Evolutionary conservation across 2,113 vertebrate species (phyloP).

Genomic region (Psammodynastes pulverulentus): DNA sequence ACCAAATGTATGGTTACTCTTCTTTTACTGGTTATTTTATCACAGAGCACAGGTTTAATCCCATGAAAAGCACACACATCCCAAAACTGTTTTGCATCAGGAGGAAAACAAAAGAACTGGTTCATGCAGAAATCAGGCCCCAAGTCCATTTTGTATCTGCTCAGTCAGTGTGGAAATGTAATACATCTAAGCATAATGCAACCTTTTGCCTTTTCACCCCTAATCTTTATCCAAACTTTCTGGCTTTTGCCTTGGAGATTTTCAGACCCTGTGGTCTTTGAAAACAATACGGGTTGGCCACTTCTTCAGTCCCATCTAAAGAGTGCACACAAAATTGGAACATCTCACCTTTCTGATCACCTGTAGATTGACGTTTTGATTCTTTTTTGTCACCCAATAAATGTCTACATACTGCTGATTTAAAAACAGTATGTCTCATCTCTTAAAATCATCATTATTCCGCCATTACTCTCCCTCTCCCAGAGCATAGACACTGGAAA

Average conservation of each 20-base stretch:
- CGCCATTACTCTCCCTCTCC: background rate
- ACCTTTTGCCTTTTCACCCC: too few species aligned
- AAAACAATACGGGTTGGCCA: background rate
- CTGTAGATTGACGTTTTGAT: background rate
- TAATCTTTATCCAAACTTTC: background rate
- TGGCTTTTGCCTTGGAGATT: too few species aligned
- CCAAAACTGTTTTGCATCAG: background rate
- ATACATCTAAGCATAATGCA: background rate
- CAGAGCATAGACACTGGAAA: background rate
- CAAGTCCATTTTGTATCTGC: background rate
- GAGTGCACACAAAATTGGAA: background rate
- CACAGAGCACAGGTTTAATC: background rate
- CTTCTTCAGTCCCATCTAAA: background rate
- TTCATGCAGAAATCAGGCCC: background rate
- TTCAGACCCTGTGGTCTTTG: background rate
- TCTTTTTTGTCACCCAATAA: background rate
- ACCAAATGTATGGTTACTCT: background rate
- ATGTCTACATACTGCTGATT: slow-evolving; percentile 4
- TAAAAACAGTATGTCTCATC: background rate
- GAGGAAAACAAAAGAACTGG: background rate
- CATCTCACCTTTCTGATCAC: background rate
- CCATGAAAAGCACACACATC: background rate
- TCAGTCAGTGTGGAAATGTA: background rate
- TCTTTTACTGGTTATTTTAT: background rate
- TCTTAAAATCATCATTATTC: background rate